A percentile compares a stretch with the other conserved stretches of the same genome.
Evolutionary conservation across 2,888 invertebrate genomes (phyloP).

Genomic region (Odontothrips loti): DNA sequence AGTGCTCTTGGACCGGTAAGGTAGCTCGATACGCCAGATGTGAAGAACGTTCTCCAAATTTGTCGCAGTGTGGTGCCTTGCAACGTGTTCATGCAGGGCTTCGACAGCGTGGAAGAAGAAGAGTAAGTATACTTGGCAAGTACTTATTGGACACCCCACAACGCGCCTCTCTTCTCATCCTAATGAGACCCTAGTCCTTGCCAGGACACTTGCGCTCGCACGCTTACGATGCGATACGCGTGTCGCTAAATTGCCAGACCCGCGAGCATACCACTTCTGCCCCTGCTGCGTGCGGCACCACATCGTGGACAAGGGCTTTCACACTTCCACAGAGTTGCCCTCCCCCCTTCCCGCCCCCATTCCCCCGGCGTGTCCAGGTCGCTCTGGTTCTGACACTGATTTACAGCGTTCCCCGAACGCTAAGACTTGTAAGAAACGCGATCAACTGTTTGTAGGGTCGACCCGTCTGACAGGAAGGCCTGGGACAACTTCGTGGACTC

Average conservation of each 20-base stretch:
- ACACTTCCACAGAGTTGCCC: not conserved
- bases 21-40: not conserved
- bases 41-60: not conserved
- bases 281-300: not conserved
- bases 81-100: conserved; percentile 54
- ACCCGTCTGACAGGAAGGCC: conserved; percentile 51
- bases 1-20: too few relatives aligned
- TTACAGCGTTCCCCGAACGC: too few relatives aligned
- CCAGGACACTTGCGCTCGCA: too few relatives aligned
- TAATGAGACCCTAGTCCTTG: too few relatives aligned
- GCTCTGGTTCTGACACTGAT: not conserved
- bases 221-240: not conserved
- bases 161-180: too few relatives aligned
- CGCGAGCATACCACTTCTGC: too few relatives aligned
- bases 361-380: too few relatives aligned
- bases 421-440: too few relatives aligned
- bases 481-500: conserved; percentile 72
- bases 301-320: not conserved
- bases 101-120: conserved; percentile 46
- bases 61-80: conserved; percentile 57
- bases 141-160: too few relatives aligned
- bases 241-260: not conserved
- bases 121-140: conserved; percentile 32
- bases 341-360: not conserved
- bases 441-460: conserved; percentile 41